phyloP scores from a whole-genome alignment of 2,797 vertebrate species.

The Graptemys geographica region DNA sequence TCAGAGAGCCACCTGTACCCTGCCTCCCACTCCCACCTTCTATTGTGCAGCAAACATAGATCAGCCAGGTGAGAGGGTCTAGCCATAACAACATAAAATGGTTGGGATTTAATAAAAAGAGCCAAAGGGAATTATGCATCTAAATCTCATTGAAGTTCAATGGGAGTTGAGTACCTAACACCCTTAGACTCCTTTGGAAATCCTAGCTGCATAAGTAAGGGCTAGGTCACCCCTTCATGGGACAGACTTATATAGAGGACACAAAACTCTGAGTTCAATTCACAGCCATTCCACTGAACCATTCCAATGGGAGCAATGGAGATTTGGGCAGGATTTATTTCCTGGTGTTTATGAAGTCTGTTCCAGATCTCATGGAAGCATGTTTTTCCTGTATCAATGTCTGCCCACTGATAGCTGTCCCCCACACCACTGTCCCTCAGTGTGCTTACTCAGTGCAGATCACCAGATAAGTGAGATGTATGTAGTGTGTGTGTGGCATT shows the following conservation, averaged over 20 bases:
- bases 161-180: neutral
- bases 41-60: neutral
- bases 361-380: neutral
- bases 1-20: neutral
- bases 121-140: neutral
- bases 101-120: neutral
- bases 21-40: neutral
- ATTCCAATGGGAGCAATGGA: neutral
- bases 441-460: neutral
- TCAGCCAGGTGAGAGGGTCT: neutral
- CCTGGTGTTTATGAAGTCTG: neutral
- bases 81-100: neutral
- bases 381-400: neutral
- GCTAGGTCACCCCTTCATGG: neutral
- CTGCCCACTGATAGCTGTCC: neutral
- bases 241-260: neutral
- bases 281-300: neutral
- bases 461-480: neutral
- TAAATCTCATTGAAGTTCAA: neutral
- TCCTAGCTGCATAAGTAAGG: too few relatives aligned
- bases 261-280: neutral
- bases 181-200: neutral
- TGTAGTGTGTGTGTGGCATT: neutral
- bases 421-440: neutral
- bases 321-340: neutral